Conservation (phyloP, 1,140 invertebrate genomes). For the Bombus consobrinus region DNA sequence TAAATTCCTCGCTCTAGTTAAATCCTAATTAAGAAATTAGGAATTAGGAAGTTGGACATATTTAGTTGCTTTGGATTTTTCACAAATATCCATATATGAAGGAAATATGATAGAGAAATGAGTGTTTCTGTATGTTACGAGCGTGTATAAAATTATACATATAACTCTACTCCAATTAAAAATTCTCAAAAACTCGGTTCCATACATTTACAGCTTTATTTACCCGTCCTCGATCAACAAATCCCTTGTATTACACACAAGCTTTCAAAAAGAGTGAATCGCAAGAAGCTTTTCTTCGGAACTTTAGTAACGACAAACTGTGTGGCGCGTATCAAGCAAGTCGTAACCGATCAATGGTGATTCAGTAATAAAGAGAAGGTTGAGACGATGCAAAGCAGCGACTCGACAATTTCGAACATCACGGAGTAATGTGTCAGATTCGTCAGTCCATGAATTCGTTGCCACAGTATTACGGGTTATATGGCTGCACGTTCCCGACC, state of each 20-base stretch:
- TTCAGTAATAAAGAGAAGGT: background rate
- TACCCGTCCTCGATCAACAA: no score
- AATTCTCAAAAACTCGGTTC: no score
- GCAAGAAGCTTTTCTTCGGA: background rate
- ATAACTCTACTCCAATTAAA: no score
- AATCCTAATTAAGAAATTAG: background rate
- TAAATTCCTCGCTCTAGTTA: rapidly evolving
- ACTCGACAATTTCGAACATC: background rate
- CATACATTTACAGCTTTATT: no score
- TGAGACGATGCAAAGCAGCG: background rate
- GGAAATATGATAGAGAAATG: no score
- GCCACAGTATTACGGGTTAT: constrained; percentile 18
- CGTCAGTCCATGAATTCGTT: constrained; percentile 16
- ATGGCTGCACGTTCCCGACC: constrained; percentile 10
- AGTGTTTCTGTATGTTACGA: no score
- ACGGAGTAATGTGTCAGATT: background rate
- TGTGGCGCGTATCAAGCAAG: background rate
- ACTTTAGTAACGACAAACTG: background rate
- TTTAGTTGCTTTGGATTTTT: no score
- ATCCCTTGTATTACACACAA: background rate
- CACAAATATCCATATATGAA: rapidly evolving
- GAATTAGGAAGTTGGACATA: no score
- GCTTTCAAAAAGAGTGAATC: background rate
- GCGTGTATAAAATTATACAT: no score
- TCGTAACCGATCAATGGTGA: background rate